Percentiles rank a stretch among this genome's conserved stretches.
Evolutionary conservation across 2,797 vertebrate genomes (phyloP).

Genomic region (Eidolon dupreanum): DNA sequence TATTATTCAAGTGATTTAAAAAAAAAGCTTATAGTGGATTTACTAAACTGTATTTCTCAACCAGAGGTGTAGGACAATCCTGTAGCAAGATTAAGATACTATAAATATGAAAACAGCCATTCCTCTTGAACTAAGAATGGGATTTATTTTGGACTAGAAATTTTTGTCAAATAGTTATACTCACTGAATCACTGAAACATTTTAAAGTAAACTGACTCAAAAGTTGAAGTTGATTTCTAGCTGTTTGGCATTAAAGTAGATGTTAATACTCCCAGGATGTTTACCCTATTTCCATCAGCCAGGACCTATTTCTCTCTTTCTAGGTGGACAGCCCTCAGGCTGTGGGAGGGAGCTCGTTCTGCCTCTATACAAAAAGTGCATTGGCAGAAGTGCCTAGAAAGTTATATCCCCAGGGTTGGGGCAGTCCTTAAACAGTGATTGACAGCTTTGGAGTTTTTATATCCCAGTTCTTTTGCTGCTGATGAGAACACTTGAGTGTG

Average conservation of each 20-base stretch:
- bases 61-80: not conserved
- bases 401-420: not conserved
- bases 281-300: not conserved
- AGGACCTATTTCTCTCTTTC: not conserved
- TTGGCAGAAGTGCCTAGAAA: not conserved
- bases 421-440: not conserved
- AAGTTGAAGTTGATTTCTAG: not conserved
- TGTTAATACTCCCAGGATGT: not conserved
- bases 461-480: not conserved
- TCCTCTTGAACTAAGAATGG: not conserved
- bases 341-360: not conserved
- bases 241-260: not conserved
- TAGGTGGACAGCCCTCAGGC: not conserved
- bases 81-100: not conserved
- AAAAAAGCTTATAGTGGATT: not conserved
- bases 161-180: not conserved
- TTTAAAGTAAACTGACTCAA: not conserved
- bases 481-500: not conserved
- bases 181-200: not conserved
- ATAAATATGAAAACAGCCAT: not conserved
- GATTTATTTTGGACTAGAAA: not conserved
- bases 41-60: not conserved
- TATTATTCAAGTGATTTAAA: not conserved
- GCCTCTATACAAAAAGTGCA: not conserved
- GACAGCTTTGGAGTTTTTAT: not conserved